Conservation (phyloP, 2,113 vertebrate species). For the Caloenas nicobarica region DNA sequence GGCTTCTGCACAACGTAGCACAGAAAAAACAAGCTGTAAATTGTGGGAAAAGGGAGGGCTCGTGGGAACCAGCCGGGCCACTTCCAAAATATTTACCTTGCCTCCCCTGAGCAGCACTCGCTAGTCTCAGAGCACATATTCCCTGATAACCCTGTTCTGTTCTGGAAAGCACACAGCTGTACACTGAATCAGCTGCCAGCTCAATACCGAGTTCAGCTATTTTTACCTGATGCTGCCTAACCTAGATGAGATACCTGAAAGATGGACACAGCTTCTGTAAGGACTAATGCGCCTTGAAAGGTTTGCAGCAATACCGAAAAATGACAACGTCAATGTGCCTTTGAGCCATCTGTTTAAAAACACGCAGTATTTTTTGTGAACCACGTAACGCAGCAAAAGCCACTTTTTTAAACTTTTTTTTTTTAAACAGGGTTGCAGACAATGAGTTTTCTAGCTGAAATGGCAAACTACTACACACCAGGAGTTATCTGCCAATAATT, state of each 20-base stretch:
- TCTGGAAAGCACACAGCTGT: not conserved
- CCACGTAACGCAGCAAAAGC: not conserved
- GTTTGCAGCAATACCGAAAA: not conserved
- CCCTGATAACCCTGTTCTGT: not conserved
- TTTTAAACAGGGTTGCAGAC: not conserved
- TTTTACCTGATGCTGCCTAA: not conserved
- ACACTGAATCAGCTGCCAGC: not conserved
- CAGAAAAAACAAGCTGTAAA: accelerated
- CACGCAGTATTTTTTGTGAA: not conserved
- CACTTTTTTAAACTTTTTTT: not conserved
- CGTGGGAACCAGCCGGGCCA: not conserved
- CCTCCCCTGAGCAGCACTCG: not conserved
- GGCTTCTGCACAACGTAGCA: not conserved
- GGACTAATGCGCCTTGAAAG: not conserved
- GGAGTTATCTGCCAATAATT: conserved; percentile 38
- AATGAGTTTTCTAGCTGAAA: conserved; percentile 45
- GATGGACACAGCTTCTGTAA: not conserved
- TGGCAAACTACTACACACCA: not conserved
- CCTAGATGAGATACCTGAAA: not conserved
- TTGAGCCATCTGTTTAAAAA: not conserved
- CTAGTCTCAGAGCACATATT: not conserved
- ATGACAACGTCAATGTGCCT: not conserved
- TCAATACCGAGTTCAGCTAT: not conserved
- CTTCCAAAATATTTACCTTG: not conserved
- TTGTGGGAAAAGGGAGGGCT: not conserved